Percentiles rank a stretch among this genome's conserved stretches.
Conservation (phyloP, 2,797 vertebrate species). For the Coregonus ussuriensis region DNA sequence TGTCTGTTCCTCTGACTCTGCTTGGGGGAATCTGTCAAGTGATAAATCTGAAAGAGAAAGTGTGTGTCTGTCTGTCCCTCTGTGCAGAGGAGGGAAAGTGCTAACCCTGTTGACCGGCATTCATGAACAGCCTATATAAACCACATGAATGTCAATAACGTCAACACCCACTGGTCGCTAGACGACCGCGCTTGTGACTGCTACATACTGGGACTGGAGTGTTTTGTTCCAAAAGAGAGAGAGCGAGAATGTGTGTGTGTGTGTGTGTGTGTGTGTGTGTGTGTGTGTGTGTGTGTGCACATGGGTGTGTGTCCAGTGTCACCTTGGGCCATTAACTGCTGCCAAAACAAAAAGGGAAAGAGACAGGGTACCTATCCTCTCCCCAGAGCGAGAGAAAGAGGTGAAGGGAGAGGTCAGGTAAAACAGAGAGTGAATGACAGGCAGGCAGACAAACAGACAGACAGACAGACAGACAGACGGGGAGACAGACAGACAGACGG, state of each 20-base stretch:
- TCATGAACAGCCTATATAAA: neutral
- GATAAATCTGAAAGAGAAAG: no score
- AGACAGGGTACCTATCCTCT: neutral
- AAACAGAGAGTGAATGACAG: neutral
- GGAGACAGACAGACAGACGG: no score
- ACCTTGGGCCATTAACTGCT: neutral
- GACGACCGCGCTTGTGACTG: neutral
- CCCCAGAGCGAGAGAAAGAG: neutral
- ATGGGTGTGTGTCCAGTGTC: neutral
- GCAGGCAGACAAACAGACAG: no score
- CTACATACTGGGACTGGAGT: neutral
- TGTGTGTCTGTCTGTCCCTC: neutral
- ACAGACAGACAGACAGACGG: no score
- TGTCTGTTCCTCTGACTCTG: neutral
- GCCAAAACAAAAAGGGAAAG: neutral
- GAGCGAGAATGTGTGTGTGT: neutral
- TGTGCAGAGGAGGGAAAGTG: neutral
- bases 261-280: no score
- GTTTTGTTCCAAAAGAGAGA: neutral
- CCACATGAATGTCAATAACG: neutral
- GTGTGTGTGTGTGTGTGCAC: neutral
- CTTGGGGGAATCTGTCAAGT: no score
- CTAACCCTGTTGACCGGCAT: neutral
- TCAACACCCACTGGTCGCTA: conserved; percentile 1
- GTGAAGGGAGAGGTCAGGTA: neutral